Evolutionary conservation across 2,113 vertebrate genomes (phyloP).

Genomic region (Chunga burmeisteri): DNA sequence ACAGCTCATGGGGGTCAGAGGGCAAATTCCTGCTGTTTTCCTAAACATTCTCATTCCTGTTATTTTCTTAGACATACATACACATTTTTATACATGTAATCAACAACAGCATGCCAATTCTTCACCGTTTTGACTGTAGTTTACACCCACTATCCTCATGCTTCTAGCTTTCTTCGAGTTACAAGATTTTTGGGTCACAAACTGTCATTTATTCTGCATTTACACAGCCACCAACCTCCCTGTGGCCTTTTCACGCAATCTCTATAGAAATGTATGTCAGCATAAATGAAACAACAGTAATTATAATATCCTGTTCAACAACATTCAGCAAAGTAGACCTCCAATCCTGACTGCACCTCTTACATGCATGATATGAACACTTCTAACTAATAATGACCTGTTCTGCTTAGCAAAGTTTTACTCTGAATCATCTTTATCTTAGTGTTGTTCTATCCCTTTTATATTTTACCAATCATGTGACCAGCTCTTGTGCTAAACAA

Average conservation of each 20-base stretch:
- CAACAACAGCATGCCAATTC: background rate
- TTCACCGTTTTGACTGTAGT: background rate
- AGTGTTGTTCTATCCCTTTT: background rate
- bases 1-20: fast-evolving
- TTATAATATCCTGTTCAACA: background rate
- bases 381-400: background rate
- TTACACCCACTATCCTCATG: background rate
- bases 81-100: background rate
- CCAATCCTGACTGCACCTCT: background rate
- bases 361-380: background rate
- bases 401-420: background rate
- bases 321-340: background rate
- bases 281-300: background rate
- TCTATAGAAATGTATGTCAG: background rate
- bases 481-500: background rate
- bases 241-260: background rate
- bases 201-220: background rate
- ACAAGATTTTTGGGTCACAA: background rate
- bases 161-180: background rate
- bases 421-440: background rate
- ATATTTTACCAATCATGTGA: background rate
- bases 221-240: background rate
- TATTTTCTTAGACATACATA: background rate
- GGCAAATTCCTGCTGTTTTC: background rate
- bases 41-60: background rate